Evolutionary conservation across 2,113 vertebrate genomes (phyloP), one percentile per base, ranked within the genome.

Genomic region (Bubalus kerabau): DNA sequence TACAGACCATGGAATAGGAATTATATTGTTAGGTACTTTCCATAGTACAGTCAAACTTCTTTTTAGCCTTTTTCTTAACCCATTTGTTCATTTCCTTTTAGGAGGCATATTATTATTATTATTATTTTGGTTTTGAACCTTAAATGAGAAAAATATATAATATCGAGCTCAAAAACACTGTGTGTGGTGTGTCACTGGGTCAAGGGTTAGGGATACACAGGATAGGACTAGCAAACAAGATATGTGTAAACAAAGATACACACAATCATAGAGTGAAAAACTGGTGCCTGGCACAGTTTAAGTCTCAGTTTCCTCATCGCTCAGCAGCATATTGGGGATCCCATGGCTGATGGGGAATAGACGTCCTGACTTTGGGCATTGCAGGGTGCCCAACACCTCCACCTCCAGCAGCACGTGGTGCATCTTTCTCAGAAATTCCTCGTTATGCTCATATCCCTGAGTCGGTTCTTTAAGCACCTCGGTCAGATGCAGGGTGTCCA

Each of bases 271-370:
- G 76, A 81, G 85, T 1, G 10, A 7, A 52, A 67, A 15, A 32
- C 36, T 4, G 81, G 50, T 3, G 62, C 24, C 67, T 19, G 87
- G 57, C 62, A 62, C 12, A 7, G 6, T 83, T 80, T 78, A 98
- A 2, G 90, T 57, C 87, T 97, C 95, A 0, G 97, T 98, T 96
- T 99, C 99, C 0, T 99, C 99, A 43, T 99, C 99, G 1, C 98
- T 99, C 93, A 99, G 98, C 92, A 99, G 98, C 99, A 99, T 99
- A 98, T 99, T 99, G 95, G 99, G 99, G 97, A 99, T 99, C 52
- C 99, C 99, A 97, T 98, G 99, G 54, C 99, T 98, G 97, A 99
- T 99, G 23, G 99, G 99, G 90, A 99, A 99, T 98, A 99, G 98
- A 59, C 99, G 98, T 32, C 99, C 99, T 0, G 99, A 99, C 59